phyloP scores from a whole-genome alignment of 2,888 invertebrate species.

The Panzeria rudis region DNA sequence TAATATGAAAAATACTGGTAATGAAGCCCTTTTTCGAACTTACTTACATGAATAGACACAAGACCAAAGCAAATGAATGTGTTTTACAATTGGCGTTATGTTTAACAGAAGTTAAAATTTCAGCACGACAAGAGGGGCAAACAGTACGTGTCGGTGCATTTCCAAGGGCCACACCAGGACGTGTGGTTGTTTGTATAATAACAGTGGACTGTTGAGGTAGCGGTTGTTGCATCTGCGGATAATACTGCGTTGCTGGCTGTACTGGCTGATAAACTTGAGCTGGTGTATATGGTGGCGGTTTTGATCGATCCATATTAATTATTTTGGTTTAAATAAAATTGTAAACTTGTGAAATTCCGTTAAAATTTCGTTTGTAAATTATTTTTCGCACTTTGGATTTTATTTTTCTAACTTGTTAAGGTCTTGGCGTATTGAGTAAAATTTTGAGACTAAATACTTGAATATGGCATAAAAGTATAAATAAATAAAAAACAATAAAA shows the following conservation, averaged over 20 bases:
- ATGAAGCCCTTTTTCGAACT: not conserved
- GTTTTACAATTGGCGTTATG: slow-evolving; percentile 79
- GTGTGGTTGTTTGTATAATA: slow-evolving; percentile 77
- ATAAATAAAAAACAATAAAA: not conserved
- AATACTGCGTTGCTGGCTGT: not conserved
- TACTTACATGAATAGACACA: slow-evolving; percentile 81
- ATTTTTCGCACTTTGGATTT: not conserved
- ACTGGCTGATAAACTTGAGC: slow-evolving; percentile 28
- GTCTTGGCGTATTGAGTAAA: slow-evolving; percentile 2
- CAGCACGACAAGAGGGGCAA: slow-evolving; percentile 84
- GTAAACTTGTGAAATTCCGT: not conserved
- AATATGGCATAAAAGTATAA: not conserved
- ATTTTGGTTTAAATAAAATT: not conserved
- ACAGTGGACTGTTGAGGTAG: slow-evolving; percentile 77
- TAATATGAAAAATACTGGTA: too few relatives aligned
- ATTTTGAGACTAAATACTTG: slow-evolving; percentile 1
- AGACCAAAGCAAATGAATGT: slow-evolving; percentile 80
- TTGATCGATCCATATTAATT: slow-evolving; percentile 14
- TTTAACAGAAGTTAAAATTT: slow-evolving; percentile 84
- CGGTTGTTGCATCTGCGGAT: slow-evolving; percentile 72
- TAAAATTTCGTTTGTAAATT: not conserved
- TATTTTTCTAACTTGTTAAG: not conserved
- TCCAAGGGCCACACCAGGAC: slow-evolving; percentile 76
- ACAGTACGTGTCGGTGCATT: slow-evolving; percentile 78
- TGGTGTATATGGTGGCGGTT: slow-evolving; percentile 18